phyloP scores from a whole-genome alignment of 2,797 vertebrate genomes.

The Brachyrhaphis roseni region DNA sequence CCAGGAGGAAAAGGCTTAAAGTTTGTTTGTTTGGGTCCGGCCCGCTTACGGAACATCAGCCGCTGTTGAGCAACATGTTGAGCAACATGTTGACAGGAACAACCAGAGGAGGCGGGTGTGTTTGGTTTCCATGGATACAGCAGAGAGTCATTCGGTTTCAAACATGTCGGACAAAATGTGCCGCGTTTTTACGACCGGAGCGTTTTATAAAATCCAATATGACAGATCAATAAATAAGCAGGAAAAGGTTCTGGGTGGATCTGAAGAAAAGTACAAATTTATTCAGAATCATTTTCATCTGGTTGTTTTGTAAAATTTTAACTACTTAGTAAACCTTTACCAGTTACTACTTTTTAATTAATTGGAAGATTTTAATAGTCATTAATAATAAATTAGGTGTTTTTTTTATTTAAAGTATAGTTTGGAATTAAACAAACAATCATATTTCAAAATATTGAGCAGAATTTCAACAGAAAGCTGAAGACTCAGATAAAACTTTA shows the following conservation, averaged over 20 bases:
- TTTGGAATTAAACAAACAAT: not conserved
- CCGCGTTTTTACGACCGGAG: not conserved
- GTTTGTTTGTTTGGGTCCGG: no score
- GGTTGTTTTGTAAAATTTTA: not conserved
- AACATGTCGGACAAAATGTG: not conserved
- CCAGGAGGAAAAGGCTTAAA: not conserved
- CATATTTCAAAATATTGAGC: not conserved
- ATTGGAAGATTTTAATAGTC: not conserved
- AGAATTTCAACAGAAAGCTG: not conserved
- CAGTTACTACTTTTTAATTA: not conserved
- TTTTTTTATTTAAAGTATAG: not conserved
- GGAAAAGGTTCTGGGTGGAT: not conserved
- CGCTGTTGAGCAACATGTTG: not conserved
- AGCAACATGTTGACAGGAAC: constrained; percentile 7
- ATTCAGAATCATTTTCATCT: not conserved
- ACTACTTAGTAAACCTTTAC: not conserved
- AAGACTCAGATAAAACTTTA: not conserved
- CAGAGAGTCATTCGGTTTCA: not conserved
- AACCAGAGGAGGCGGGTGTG: not conserved
- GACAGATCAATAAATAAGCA: not conserved
- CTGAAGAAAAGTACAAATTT: no score
- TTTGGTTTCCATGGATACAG: not conserved
- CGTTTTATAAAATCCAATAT: not conserved
- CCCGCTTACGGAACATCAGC: no score
- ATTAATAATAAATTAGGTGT: not conserved